Evolutionary conservation across 2,113 vertebrate genomes (phyloP).

Genomic region (Corythornis madagascariensis): DNA sequence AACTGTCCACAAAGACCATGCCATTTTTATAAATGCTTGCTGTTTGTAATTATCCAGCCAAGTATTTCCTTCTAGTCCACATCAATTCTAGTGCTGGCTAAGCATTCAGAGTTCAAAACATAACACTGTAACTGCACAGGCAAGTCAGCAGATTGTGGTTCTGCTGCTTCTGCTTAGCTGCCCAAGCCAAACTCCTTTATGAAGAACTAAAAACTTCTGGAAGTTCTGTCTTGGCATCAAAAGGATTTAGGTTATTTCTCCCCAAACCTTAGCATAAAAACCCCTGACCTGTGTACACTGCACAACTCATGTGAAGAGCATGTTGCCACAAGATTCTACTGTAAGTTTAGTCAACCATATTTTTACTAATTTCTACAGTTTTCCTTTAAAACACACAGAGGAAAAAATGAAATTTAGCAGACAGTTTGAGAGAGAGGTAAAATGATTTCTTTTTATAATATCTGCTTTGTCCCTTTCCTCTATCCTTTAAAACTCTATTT

Average conservation of each 20-base stretch:
- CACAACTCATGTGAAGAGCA: neutral
- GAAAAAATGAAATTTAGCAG: conserved; percentile 16
- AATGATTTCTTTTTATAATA: conserved; percentile 39
- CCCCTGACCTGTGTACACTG: neutral
- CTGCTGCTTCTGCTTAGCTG: neutral
- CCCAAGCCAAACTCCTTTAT: neutral
- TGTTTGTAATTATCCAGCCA: neutral
- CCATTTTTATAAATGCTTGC: conserved; percentile 5
- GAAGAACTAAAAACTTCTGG: neutral
- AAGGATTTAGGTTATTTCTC: neutral
- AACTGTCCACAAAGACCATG: neutral
- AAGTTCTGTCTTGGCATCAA: neutral
- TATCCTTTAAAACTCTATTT: conserved; percentile 32
- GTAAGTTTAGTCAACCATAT: neutral
- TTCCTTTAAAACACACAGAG: neutral
- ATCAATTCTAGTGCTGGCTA: neutral
- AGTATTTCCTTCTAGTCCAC: neutral
- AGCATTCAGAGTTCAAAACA: neutral
- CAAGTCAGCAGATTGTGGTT: neutral
- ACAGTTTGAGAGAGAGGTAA: conserved; percentile 1
- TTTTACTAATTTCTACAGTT: neutral
- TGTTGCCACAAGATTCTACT: neutral
- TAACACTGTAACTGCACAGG: neutral
- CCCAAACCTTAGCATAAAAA: neutral
- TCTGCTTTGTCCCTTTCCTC: neutral